Evolutionary conservation across 2,113 vertebrate genomes (phyloP), one percentile per base, ranked within the genome.

Genomic region (Embiotoca jacksoni): DNA sequence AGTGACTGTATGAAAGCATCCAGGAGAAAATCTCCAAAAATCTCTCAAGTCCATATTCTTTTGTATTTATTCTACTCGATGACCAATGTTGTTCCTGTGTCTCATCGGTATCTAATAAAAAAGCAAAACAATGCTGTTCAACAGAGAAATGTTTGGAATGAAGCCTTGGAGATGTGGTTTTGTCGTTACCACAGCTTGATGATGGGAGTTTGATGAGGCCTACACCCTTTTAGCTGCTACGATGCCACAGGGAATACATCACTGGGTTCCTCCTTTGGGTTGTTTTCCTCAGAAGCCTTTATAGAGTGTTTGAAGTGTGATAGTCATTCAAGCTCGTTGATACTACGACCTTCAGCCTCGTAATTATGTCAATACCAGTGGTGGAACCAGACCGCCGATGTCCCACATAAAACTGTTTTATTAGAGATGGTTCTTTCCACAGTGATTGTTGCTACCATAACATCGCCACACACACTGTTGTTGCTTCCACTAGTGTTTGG

Each of bases 261-360:
- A 23, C 71, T 31, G 53, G 4, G 10, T 77, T 63, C 49, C 14
- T 75, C 47, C 2, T 6, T 47, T 23, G 31, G 31, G 67, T 46
- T 72, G 68, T 73, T 83, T 64, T 58, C 52, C 69, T 68, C 39
- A 57, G 0, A 59, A 82, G 47, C 76, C 75, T 83, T 73, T 85
- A 78, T 15, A 44, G 61, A 60, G 35, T 7, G 11, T 50, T 44
- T 35, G 33, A 56, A 77, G 73, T 72, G 71, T 56, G 32, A 81
- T 33, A 37, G 37, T 81, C 59, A 55, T 47, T 61, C 8, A 7
- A 53, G 56, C 44, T 60, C 55, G 80, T 68, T 65, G 61, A 76
- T 54, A 47, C 44, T 50, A 9, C 15, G 3, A 67, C 57, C 23
- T 13, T 50, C 72, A 35, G 58, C 37, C 73, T 72, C 70, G 37